Conservation (phyloP, 2,113 vertebrate genomes). For the Anguilla japonica region DNA sequence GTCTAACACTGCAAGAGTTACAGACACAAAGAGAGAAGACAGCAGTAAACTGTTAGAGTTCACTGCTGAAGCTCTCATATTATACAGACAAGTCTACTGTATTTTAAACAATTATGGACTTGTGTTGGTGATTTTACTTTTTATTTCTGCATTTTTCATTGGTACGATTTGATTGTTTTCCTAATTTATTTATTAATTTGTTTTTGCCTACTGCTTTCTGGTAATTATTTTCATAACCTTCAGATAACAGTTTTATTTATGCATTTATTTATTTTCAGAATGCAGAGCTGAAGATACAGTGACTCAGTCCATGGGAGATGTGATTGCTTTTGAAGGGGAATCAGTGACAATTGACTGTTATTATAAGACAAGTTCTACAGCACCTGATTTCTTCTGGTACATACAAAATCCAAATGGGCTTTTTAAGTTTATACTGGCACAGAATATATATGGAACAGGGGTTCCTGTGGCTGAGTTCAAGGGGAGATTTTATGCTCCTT, state of each 20-base stretch:
- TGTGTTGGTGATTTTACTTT: neutral
- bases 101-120: neutral
- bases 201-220: neutral
- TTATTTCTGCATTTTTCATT: neutral
- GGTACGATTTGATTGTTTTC: neutral
- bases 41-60: neutral
- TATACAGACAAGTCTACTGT: neutral
- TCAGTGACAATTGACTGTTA: conserved; percentile 27
- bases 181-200: neutral
- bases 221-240: neutral
- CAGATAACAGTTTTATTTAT: neutral
- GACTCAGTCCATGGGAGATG: neutral
- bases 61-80: neutral
- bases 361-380: neutral
- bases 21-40: neutral
- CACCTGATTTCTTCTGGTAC: conserved; percentile 29
- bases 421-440: conserved; percentile 3
- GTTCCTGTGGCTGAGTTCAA: neutral
- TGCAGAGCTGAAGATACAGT: conserved; percentile 3
- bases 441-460: neutral
- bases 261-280: neutral
- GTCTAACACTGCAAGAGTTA: neutral
- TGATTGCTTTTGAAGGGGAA: conserved; percentile 27
- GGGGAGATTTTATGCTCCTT: neutral
- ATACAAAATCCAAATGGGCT: conserved; percentile 4